phyloP scores from a whole-genome alignment of 2,113 vertebrate species.

The Paedocypris sp. region DNA sequence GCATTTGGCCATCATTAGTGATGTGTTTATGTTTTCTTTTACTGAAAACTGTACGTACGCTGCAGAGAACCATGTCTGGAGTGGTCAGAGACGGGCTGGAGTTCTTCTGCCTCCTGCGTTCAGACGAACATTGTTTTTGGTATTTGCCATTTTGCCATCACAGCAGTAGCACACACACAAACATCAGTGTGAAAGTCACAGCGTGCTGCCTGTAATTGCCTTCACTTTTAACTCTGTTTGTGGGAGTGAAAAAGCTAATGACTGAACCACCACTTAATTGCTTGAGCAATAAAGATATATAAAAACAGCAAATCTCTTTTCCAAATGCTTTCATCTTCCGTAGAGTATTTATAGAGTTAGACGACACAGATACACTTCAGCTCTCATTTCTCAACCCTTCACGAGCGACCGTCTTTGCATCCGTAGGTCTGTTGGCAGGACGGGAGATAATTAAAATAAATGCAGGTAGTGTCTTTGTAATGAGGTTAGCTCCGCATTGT shows the following conservation, averaged over 20 bases:
- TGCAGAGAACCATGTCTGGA: no score
- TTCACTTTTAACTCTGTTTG: conserved; percentile 25
- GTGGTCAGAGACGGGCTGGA: no score
- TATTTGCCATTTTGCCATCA: background rate
- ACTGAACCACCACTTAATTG: conserved; percentile 23
- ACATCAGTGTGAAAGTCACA: conserved; percentile 1
- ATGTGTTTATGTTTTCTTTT: conserved; percentile 1
- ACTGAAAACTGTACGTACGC: no score
- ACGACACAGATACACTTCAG: conserved; percentile 4
- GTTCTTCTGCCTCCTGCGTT: background rate
- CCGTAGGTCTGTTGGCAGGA: conserved; percentile 12
- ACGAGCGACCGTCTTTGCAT: background rate
- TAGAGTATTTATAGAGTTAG: conserved; percentile 1
- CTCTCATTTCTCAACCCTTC: background rate
- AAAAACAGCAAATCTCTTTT: background rate
- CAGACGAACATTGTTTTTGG: conserved; percentile 10
- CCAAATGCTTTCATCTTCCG: conserved; percentile 4
- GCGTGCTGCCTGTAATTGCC: conserved; percentile 23
- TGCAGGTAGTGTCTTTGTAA: conserved; percentile 3
- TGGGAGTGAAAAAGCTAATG: conserved; percentile 16
- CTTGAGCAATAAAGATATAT: conserved; percentile 11
- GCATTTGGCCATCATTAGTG: conserved; percentile 32
- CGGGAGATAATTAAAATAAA: conserved; percentile 17
- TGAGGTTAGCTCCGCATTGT: conserved; percentile 2
- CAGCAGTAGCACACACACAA: background rate